Evolutionary conservation across 2,797 vertebrate species (phyloP), one percentile per base, ranked within the genome.

Genomic region (Miichthys miiuy): DNA sequence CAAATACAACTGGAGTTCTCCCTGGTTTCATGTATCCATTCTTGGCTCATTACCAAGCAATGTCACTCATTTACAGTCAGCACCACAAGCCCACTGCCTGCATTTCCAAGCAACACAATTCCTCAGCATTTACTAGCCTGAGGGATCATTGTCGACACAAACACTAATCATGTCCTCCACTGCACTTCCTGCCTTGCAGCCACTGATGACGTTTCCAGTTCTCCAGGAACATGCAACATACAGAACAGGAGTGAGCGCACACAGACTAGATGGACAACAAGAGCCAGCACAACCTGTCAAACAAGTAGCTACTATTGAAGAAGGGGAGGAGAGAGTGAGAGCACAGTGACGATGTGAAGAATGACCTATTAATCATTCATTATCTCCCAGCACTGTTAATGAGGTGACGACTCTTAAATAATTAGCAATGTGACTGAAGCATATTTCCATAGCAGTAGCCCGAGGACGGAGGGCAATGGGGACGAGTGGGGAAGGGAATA

Each of bases 281-380:
- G 57, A 86, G 61, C 68, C 77, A 46, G 77, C 57, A 77, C 72
- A 87, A 90, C 90, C 82, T 89, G 92, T 90, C 86, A 90, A 82
- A 88, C 89, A 79, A 83, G 88, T 74, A 54, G 55, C 85, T 72
- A 25, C 81, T 56, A 63, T 63, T 51, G 42, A 77, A 85, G 68
- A 44, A 75, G 65, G 76, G n/a, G n/a, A n/a, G n/a, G n/a, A n/a
- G n/a, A n/a, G 78, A 90, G 81, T 68, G 38, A 84, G 85, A 93
- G 62, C 80, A 81, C 48, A 65, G 81, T 72, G 86, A 84, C 47
- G 77, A 84, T 64, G 81, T 84, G 86, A 89, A 90, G 91, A 91
- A 92, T 92, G 90, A 90, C 87, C 91, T 92, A 95, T 95, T 94
- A 96, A 96, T 96, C 94, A 95, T 95, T 96, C 93, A 96, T 95